These are phyloP conservation scores for Drosophila triauraria DNA, from an alignment of 1,140 invertebrate species.

Conservation along the genomic window DNA sequence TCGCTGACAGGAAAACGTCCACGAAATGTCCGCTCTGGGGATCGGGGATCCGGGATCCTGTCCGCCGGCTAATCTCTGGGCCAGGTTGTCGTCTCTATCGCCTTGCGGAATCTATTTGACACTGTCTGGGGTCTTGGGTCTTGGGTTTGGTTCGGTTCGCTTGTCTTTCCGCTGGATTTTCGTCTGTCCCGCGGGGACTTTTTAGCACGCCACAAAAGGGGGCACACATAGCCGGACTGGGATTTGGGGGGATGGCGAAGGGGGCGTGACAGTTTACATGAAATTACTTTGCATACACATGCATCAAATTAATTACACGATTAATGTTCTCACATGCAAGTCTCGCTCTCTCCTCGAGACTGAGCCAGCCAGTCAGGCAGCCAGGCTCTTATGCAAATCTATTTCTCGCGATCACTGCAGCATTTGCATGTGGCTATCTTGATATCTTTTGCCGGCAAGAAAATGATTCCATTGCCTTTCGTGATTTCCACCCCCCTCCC, in stretches of 20 bases:
- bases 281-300: conserved; percentile 85
- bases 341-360: conserved; percentile 6
- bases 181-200: conserved; percentile 34
- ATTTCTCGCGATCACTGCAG: conserved; percentile 79
- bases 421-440: conserved; percentile 82
- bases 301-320: conserved; percentile 85
- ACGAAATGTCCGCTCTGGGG: conserved; percentile 67
- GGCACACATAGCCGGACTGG: neutral
- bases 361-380: neutral
- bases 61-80: conserved; percentile 56
- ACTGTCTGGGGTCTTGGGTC: conserved; percentile 54
- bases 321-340: conserved; percentile 84
- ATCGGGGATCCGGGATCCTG: conserved; percentile 37
- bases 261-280: conserved; percentile 84
- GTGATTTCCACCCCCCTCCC: conserved; percentile 49
- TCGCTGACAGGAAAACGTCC: conserved; percentile 66
- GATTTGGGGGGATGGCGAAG: conserved; percentile 11
- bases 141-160: conserved; percentile 4
- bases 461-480: conserved; percentile 83
- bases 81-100: conserved; percentile 69
- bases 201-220: conserved; percentile 37
- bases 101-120: conserved; percentile 80
- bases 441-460: conserved; percentile 76
- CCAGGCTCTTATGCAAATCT: conserved; percentile 74
- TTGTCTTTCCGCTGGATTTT: conserved; percentile 48